Conservation (phyloP, 1,140 invertebrate genomes). For the Archivesica marissinica region DNA sequence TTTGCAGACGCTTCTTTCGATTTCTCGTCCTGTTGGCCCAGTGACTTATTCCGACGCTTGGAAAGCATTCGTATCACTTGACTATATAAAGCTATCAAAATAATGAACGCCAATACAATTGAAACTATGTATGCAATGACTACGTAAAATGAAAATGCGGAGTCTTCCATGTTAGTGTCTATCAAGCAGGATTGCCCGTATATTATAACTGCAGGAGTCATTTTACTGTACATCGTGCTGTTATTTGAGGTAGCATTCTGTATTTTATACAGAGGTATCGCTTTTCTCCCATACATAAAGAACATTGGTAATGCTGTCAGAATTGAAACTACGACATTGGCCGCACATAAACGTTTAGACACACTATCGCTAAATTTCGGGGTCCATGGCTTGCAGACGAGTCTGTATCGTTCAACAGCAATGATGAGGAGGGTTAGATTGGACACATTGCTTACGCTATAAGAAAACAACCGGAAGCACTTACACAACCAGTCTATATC, state of each 20-base stretch:
- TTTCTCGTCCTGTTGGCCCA: conserved; percentile 11
- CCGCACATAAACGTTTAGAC: neutral
- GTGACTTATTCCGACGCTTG: neutral
- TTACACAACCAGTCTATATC: conserved; percentile 34
- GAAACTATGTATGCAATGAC: neutral
- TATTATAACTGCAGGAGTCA: neutral
- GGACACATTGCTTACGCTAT: conserved; percentile 1
- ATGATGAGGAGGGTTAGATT: neutral
- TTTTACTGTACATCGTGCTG: neutral
- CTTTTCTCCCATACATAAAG: conserved; percentile 15
- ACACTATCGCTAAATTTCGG: neutral
- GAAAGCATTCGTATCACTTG: neutral
- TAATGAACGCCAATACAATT: conserved; percentile 2
- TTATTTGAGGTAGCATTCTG: neutral
- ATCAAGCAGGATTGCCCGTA: conserved; percentile 29
- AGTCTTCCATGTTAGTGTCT: neutral
- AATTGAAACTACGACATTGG: neutral
- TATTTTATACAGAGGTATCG: neutral
- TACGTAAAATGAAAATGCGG: neutral
- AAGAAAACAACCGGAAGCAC: neutral
- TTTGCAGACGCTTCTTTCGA: neutral
- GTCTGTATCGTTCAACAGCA: conserved; percentile 20
- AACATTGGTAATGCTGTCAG: neutral
- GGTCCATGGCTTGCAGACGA: conserved; percentile 31
- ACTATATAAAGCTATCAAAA: conserved; percentile 15